Conservation (phyloP, 2,797 vertebrate genomes). For the Liasis olivaceus region DNA sequence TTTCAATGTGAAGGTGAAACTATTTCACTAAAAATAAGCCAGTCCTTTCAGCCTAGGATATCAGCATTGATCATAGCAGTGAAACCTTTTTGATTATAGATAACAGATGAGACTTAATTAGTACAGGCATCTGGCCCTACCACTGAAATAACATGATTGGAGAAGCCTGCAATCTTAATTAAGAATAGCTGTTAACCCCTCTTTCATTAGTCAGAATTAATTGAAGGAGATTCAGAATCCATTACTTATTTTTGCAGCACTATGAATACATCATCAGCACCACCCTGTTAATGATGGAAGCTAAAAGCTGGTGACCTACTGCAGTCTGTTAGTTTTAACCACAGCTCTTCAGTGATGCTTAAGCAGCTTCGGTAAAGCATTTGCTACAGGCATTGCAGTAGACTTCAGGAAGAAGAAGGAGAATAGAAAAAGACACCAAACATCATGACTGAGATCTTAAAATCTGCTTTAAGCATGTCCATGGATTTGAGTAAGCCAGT, state of each 20-base stretch:
- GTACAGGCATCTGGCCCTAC: neutral
- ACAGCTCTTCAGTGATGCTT: neutral
- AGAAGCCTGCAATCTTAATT: constrained; percentile 11
- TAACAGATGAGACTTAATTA: constrained; percentile 15
- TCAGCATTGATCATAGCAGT: neutral
- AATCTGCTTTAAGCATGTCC: neutral
- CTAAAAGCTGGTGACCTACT: neutral
- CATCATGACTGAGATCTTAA: neutral
- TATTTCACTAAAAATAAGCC: neutral
- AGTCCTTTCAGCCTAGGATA: neutral
- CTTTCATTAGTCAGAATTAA: neutral
- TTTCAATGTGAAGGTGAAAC: neutral
- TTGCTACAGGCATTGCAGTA: neutral
- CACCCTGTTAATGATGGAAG: neutral
- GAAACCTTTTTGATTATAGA: neutral
- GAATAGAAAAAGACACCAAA: constrained; percentile 10
- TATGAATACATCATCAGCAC: neutral
- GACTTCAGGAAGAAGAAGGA: constrained; percentile 20
- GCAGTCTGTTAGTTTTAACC: constrained; percentile 10
- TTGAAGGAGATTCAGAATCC: neutral
- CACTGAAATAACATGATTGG: constrained; percentile 1
- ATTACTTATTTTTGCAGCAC: neutral
- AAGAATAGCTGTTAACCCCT: neutral
- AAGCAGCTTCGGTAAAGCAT: neutral
- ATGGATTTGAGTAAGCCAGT: neutral